Percentiles rank a stretch among this genome's conserved stretches.
These are phyloP conservation scores for Tipula lateralis DNA, from an alignment of 2,888 invertebrate genomes.

Conservation along the genomic window DNA sequence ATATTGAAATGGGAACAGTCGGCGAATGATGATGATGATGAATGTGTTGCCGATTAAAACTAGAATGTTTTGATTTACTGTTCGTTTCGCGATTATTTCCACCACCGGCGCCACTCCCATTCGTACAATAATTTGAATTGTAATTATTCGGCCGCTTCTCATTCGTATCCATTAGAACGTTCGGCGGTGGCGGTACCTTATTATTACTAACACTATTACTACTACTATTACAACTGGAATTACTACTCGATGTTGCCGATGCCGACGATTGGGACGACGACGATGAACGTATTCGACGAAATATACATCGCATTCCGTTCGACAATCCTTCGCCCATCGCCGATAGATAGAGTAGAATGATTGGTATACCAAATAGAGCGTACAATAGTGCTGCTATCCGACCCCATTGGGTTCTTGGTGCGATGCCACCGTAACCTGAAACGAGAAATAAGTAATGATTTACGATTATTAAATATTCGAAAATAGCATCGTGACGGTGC, in stretches of 20 bases:
- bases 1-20: conserved; percentile 83
- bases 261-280: conserved; percentile 35
- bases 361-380: conserved; percentile 80
- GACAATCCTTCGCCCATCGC: conserved; percentile 82
- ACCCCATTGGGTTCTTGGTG: conserved; percentile 74
- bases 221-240: conserved; percentile 28
- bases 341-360: conserved; percentile 82
- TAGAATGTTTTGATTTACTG: conserved; percentile 12
- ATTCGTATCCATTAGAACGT: conserved; percentile 33
- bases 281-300: conserved; percentile 54
- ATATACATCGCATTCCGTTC: conserved; percentile 67
- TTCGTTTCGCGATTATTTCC: neutral
- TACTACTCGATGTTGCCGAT: conserved; percentile 40
- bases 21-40: conserved; percentile 39
- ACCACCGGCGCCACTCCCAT: neutral
- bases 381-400: conserved; percentile 74
- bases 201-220: conserved; percentile 33
- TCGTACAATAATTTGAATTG: conserved; percentile 29
- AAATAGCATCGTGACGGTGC: neutral
- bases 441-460: conserved; percentile 34
- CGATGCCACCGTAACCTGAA: conserved; percentile 79
- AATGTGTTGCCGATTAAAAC: conserved; percentile 32
- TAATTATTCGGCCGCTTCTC: conserved; percentile 34
- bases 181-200: conserved; percentile 33
- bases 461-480: neutral